phyloP scores from a whole-genome alignment of 2,797 vertebrate genomes.

The Psittacula echo region DNA sequence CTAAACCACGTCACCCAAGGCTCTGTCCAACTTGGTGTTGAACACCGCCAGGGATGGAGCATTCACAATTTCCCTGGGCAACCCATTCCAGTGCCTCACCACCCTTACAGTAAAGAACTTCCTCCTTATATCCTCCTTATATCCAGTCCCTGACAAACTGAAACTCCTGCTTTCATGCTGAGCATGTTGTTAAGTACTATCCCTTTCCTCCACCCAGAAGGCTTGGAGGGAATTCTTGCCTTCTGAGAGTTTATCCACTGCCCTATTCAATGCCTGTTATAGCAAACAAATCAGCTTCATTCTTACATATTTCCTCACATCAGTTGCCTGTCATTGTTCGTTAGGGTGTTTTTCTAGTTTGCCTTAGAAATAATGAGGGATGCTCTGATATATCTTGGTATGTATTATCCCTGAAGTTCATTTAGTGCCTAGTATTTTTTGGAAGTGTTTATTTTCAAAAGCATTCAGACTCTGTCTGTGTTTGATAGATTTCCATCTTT shows the following conservation, averaged over 20 bases:
- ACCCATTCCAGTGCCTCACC: no score
- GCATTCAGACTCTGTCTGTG: background rate
- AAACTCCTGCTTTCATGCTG: background rate
- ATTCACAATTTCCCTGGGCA: no score
- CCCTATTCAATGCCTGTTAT: background rate
- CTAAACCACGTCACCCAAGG: no score
- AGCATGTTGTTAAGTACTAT: background rate
- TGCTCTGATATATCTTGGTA: background rate
- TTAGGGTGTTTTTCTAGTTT: background rate
- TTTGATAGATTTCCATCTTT: background rate
- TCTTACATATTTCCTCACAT: background rate
- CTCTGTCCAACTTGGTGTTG: no score
- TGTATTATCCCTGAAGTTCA: background rate
- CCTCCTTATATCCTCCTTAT: no score
- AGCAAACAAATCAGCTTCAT: background rate
- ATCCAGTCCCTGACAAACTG: background rate
- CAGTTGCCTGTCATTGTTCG: background rate
- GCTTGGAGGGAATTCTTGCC: background rate
- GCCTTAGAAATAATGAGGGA: background rate
- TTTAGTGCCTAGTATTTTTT: background rate
- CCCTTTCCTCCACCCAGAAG: background rate
- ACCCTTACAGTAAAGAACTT: no score
- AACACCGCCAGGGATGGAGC: no score
- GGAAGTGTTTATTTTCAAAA: background rate
- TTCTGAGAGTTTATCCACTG: background rate